phyloP scores from a whole-genome alignment of 2,888 invertebrate species.

The Amaurobius ferox region DNA sequence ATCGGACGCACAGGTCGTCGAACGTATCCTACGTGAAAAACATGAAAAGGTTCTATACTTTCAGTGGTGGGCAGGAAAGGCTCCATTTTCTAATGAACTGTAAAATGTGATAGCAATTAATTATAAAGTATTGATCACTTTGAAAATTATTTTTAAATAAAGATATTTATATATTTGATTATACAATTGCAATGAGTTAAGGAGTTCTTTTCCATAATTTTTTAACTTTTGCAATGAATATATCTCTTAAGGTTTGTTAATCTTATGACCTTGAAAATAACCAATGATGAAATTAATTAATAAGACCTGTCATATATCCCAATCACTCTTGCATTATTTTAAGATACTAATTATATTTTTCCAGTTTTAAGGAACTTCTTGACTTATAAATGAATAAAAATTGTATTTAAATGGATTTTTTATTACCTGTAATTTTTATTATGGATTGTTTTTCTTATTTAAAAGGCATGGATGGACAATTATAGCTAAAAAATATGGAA shows the following conservation, averaged over 20 bases:
- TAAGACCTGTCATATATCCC: too few species aligned
- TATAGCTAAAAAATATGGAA: slow-evolving; percentile 41
- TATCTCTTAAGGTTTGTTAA: too few species aligned
- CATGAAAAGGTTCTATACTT: not conserved
- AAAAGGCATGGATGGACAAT: slow-evolving; percentile 46
- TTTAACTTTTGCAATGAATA: too few species aligned
- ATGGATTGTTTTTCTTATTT: slow-evolving; percentile 60
- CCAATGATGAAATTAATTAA: too few species aligned
- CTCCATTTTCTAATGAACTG: slow-evolving; percentile 2
- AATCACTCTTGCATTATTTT: too few species aligned
- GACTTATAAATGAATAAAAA: not conserved
- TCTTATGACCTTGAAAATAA: too few species aligned
- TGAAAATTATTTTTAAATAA: slow-evolving; percentile 68
- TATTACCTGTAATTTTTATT: slow-evolving; percentile 45
- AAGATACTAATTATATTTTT: too few species aligned
- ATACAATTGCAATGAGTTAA: slow-evolving; percentile 43
- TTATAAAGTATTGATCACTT: slow-evolving; percentile 42
- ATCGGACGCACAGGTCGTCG: slow-evolving; percentile 52
- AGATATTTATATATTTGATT: slow-evolving; percentile 57
- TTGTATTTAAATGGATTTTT: slow-evolving; percentile 17
- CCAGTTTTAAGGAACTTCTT: slow-evolving; percentile 1
- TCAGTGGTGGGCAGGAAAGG: not conserved
- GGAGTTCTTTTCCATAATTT: slow-evolving; percentile 23
- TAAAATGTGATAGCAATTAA: slow-evolving; percentile 64
- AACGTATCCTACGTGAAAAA: slow-evolving; percentile 61